phyloP scores from a whole-genome alignment of 2,888 invertebrate genomes.

The Ypsolopha sequella region DNA sequence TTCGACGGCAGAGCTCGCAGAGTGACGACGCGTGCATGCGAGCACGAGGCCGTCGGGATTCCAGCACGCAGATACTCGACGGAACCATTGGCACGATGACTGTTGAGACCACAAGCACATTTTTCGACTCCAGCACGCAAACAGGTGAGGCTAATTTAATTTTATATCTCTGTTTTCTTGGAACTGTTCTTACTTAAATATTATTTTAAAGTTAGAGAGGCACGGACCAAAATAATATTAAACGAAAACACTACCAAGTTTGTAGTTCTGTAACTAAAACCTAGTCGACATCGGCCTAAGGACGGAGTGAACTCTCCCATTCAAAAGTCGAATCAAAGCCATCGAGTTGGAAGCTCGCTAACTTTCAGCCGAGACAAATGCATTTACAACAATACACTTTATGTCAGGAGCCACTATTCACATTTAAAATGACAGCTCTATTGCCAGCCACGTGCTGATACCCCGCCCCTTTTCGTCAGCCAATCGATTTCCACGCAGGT shows the following conservation, averaged over 20 bases:
- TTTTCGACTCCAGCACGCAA: slow-evolving; percentile 93
- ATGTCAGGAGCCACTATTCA: slow-evolving; percentile 24
- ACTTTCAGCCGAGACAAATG: slow-evolving; percentile 18
- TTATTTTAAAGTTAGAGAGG: too few species aligned
- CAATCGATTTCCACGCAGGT: slow-evolving; percentile 56
- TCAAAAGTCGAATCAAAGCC: background rate
- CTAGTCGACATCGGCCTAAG: background rate
- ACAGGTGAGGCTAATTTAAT: slow-evolving; percentile 76
- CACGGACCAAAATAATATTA: too few species aligned
- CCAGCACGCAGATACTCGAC: slow-evolving; percentile 90
- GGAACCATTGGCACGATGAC: slow-evolving; percentile 94
- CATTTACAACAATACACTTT: slow-evolving; percentile 31
- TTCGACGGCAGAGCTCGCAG: slow-evolving; percentile 90
- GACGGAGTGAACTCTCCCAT: background rate
- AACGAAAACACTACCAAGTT: too few species aligned
- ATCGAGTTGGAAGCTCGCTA: background rate
- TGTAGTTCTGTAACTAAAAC: too few species aligned
- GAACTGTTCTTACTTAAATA: too few species aligned
- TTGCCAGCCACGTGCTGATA: slow-evolving; percentile 48
- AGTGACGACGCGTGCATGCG: slow-evolving; percentile 83
- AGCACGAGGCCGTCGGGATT: slow-evolving; percentile 82
- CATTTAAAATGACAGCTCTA: slow-evolving; percentile 20
- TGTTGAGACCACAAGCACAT: slow-evolving; percentile 92
- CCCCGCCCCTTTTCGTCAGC: slow-evolving; percentile 56
- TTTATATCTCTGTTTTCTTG: too few species aligned